Percentiles rank a stretch among this genome's conserved stretches.
phyloP scores from a whole-genome alignment of 2,113 vertebrate genomes.

The Oxyruncus cristatus region DNA sequence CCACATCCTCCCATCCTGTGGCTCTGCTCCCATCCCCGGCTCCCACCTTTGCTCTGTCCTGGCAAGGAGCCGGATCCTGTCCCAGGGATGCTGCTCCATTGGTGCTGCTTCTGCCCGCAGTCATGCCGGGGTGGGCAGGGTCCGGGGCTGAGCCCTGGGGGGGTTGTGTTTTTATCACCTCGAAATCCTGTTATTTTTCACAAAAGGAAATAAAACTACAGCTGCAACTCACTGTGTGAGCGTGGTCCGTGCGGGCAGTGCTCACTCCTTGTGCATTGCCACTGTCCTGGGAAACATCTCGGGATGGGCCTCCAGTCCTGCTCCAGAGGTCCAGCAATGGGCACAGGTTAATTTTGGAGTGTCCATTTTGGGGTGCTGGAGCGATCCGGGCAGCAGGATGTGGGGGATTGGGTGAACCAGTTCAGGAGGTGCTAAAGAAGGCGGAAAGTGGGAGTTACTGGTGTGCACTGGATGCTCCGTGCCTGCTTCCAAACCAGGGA shows the following conservation, averaged over 20 bases:
- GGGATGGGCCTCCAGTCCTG: rapidly evolving
- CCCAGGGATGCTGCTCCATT: background rate
- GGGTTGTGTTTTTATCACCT: background rate
- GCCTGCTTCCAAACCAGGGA: background rate
- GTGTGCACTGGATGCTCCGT: background rate
- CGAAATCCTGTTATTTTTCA: slow-evolving; percentile 73
- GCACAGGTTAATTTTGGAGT: background rate
- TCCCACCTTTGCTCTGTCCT: background rate
- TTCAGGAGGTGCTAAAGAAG: rapidly evolving
- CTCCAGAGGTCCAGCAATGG: background rate
- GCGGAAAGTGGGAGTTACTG: rapidly evolving
- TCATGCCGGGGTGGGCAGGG: slow-evolving; percentile 12
- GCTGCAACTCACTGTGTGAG: slow-evolving; percentile 44
- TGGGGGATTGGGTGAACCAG: rapidly evolving
- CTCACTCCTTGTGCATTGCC: background rate
- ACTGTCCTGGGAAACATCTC: rapidly evolving
- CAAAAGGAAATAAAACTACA: slow-evolving; percentile 79
- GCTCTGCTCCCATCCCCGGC: background rate
- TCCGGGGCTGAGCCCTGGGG: slow-evolving; percentile 39
- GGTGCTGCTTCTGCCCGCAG: slow-evolving; percentile 34
- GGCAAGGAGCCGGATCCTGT: background rate
- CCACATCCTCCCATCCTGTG: background rate
- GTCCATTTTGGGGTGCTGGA: background rate
- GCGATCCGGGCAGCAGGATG: background rate
- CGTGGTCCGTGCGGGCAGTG: background rate